Percentiles rank a stretch among this genome's conserved stretches.
Evolutionary conservation across 2,113 vertebrate species (phyloP).

Genomic region (Grallaria varia): DNA sequence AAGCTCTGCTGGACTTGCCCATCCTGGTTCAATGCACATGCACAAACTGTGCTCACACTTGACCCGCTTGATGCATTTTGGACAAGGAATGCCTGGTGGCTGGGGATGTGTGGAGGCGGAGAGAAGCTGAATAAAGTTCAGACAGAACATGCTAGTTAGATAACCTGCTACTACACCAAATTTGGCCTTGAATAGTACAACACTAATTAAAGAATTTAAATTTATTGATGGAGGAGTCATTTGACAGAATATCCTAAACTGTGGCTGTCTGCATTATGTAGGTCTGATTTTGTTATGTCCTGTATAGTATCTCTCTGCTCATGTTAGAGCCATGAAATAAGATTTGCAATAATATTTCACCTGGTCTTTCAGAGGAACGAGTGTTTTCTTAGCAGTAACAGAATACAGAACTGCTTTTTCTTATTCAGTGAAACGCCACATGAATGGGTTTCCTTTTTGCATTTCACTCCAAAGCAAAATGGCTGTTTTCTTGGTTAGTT

Average conservation of each 20-base stretch:
- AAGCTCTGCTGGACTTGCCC: not conserved
- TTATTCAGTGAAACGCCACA: not conserved
- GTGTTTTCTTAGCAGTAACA: not conserved
- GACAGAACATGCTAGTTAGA: not conserved
- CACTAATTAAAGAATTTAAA: not conserved
- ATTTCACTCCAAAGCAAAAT: not conserved
- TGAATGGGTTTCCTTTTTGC: not conserved
- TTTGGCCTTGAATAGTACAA: not conserved
- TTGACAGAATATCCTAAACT: not conserved
- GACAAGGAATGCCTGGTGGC: not conserved
- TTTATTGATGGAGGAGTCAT: not conserved
- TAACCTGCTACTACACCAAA: not conserved
- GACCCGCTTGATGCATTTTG: not conserved
- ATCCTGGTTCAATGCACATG: accelerated
- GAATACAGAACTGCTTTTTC: not conserved
- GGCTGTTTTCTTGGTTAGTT: not conserved
- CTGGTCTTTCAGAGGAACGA: not conserved
- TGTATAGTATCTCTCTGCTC: not conserved
- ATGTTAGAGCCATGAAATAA: not conserved
- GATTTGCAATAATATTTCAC: not conserved
- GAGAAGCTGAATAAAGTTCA: not conserved
- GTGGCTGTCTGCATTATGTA: not conserved
- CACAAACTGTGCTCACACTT: accelerated
- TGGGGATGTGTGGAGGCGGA: not conserved
- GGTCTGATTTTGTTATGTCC: not conserved